phyloP scores from a whole-genome alignment of 2,113 vertebrate species.

The Neolamprologus hecqui region DNA sequence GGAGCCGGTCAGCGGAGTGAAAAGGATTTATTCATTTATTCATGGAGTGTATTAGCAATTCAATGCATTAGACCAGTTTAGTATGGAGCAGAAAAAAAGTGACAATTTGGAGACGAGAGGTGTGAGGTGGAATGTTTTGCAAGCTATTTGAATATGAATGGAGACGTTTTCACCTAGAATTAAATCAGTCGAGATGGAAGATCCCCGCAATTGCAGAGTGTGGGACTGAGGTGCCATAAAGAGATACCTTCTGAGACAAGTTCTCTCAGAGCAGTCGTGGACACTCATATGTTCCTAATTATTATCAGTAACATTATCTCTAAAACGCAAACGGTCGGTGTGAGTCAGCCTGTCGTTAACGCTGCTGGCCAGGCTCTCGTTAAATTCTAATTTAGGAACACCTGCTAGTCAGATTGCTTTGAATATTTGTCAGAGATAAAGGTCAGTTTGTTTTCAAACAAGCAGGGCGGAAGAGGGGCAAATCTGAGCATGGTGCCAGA shows the following conservation, averaged over 20 bases:
- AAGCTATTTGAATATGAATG: constrained; percentile 48
- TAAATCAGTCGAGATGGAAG: neutral
- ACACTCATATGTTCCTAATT: constrained; percentile 33
- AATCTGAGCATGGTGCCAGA: neutral
- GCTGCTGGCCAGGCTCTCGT: neutral
- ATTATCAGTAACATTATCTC: constrained; percentile 34
- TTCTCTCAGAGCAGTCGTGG: neutral
- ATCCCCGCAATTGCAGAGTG: neutral
- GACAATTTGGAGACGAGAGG: constrained; percentile 13
- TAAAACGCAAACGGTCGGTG: constrained; percentile 15
- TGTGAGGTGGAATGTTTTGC: constrained; percentile 4
- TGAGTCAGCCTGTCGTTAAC: neutral
- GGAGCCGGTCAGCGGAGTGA: neutral
- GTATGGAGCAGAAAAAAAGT: neutral
- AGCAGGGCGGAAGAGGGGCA: neutral
- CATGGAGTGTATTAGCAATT: constrained; percentile 48
- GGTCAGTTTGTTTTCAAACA: constrained; percentile 19
- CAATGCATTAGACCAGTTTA: constrained; percentile 21
- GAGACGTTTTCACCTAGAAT: constrained; percentile 16
- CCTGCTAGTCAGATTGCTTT: constrained; percentile 32
- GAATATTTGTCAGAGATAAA: constrained; percentile 19
- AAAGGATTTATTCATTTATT: constrained; percentile 60
- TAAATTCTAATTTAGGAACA: constrained; percentile 35
- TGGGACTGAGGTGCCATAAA: neutral
- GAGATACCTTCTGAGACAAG: neutral